Evolutionary conservation across 2,113 vertebrate genomes (phyloP).

Genomic region (Stigmatopora nigra): DNA sequence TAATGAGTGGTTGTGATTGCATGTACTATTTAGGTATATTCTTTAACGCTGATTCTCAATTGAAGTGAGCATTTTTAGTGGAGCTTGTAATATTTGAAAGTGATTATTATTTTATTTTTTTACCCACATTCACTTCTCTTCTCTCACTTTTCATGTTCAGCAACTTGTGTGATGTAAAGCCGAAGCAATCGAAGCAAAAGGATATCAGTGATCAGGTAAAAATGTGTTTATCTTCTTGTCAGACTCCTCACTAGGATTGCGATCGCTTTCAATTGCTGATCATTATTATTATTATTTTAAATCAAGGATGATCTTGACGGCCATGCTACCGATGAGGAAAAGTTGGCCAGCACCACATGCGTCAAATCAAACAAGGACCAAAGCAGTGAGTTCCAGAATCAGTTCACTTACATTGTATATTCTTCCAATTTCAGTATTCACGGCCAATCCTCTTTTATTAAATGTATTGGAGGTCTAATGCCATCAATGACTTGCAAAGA

Average conservation of each 20-base stretch:
- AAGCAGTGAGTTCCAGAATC: conserved; percentile 34
- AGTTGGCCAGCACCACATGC: conserved; percentile 74
- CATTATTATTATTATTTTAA: conserved; percentile 1
- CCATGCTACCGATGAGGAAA: conserved; percentile 88
- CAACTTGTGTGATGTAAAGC: conserved; percentile 87
- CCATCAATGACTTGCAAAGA: not conserved
- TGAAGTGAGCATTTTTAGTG: conserved; percentile 26
- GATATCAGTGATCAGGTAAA: conserved; percentile 73
- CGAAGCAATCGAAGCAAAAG: conserved; percentile 64
- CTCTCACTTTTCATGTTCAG: conserved; percentile 53
- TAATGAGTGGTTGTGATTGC: conserved; percentile 13
- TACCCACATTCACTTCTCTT: conserved; percentile 4
- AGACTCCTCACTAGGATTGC: not conserved
- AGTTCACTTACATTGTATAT: not conserved
- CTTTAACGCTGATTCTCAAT: conserved; percentile 22
- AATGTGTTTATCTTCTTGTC: not conserved
- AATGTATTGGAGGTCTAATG: no score
- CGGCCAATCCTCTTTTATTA: no score
- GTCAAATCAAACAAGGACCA: conserved; percentile 60
- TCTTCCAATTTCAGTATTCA: not conserved
- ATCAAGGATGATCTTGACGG: conserved; percentile 73
- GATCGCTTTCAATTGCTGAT: not conserved
- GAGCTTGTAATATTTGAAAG: not conserved
- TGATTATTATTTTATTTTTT: not conserved
- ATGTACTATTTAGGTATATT: conserved; percentile 14